A percentile compares a stretch with the other conserved stretches of the same genome.
Evolutionary conservation across 2,113 vertebrate genomes (phyloP).

Genomic region (Cairina moschata): DNA sequence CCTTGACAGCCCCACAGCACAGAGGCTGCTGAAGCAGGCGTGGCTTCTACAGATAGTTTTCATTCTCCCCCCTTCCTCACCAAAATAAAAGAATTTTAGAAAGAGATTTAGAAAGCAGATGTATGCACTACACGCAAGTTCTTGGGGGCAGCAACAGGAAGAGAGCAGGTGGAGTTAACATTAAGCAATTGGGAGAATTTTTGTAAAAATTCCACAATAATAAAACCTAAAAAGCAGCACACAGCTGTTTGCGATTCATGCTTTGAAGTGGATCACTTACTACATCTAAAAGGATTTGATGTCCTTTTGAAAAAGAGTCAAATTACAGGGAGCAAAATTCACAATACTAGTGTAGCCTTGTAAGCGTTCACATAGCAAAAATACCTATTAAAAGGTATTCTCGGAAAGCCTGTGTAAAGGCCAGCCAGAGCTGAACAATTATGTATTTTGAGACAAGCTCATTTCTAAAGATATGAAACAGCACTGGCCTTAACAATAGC

Average conservation of each 20-base stretch:
- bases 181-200: not conserved
- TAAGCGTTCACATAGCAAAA: not conserved
- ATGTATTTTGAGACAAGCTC: not conserved
- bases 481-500: not conserved
- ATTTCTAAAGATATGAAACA: not conserved
- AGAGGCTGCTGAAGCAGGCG: rapidly evolving
- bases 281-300: not conserved
- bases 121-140: not conserved
- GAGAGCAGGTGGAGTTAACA: not conserved
- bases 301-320: not conserved
- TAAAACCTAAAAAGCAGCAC: not conserved
- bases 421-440: not conserved
- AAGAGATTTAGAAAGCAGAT: not conserved
- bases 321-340: not conserved
- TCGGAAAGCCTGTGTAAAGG: not conserved
- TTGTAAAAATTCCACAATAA: not conserved
- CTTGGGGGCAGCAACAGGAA: not conserved
- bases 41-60: not conserved
- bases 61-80: not conserved
- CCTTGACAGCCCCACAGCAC: rapidly evolving
- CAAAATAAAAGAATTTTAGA: not conserved
- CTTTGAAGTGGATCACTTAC: not conserved
- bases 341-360: not conserved
- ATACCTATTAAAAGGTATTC: not conserved
- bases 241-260: not conserved